Conservation (phyloP, 2,888 invertebrate species). For the Orthonevra nobilis region DNA sequence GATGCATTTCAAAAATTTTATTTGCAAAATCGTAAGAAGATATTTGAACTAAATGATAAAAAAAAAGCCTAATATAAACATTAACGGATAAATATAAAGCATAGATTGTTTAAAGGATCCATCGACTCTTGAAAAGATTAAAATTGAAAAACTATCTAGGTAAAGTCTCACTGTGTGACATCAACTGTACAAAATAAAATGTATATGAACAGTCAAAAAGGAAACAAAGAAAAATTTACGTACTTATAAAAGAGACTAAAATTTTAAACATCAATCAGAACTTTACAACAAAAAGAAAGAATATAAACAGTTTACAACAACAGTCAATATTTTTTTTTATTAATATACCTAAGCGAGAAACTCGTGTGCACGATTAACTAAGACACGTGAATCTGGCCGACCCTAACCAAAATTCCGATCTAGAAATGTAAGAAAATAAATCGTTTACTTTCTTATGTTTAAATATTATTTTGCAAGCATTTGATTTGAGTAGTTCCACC, state of each 20-base stretch:
- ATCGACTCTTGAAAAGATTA: no score
- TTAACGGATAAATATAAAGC: no score
- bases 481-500: conserved; percentile 39
- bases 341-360: conserved; percentile 55
- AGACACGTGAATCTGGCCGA: conserved; percentile 45
- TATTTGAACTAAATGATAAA: no score
- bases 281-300: background rate
- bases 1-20: no score
- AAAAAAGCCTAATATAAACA: no score
- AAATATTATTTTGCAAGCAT: conserved; percentile 43
- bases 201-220: conserved; percentile 12
- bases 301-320: conserved; percentile 50
- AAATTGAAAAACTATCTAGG: no score
- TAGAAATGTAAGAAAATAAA: conserved; percentile 55
- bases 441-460: conserved; percentile 2
- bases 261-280: conserved; percentile 33
- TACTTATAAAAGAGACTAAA: conserved; percentile 16
- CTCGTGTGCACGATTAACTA: conserved; percentile 15
- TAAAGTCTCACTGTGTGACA: conserved; percentile 40
- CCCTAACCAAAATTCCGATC: conserved; percentile 41
- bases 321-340: conserved; percentile 28
- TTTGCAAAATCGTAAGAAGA: no score
- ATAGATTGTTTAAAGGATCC: no score
- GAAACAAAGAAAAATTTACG: conserved; percentile 6
- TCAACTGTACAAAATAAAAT: conserved; percentile 3